These are phyloP conservation scores for Galeopsomyia nigrocyanea DNA, from an alignment of 2,888 invertebrate species.

Conservation along the genomic window DNA sequence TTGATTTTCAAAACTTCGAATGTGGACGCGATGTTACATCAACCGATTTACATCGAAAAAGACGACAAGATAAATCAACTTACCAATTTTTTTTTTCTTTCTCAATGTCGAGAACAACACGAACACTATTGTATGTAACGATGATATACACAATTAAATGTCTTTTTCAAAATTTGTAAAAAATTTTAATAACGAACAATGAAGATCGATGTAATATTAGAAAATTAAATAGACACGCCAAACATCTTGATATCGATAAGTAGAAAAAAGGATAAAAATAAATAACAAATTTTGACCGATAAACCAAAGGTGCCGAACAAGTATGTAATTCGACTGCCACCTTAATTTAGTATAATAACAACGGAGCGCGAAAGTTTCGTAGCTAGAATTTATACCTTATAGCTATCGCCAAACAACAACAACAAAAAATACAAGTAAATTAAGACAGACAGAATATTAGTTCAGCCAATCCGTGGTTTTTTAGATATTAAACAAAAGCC, in stretches of 20 bases:
- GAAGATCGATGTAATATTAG: not conserved
- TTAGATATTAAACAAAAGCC: constrained; percentile 10
- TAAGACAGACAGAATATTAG: too few relatives aligned
- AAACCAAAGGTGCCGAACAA: constrained; percentile 47
- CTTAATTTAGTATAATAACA: constrained; percentile 53
- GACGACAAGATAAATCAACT: not conserved
- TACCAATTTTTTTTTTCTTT: not conserved
- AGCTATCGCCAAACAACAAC: constrained; percentile 17
- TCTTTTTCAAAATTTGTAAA: constrained; percentile 25
- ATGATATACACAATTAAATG: not conserved
- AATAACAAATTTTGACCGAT: constrained; percentile 22
- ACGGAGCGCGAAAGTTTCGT: constrained; percentile 18
- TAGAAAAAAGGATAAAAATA: not conserved
- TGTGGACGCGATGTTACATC: not conserved
- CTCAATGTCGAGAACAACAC: not conserved
- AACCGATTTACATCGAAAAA: not conserved
- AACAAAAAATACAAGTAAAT: not conserved
- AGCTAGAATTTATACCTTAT: constrained; percentile 33
- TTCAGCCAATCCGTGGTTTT: constrained; percentile 1
- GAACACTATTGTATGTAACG: constrained; percentile 14
- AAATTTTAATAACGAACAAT: constrained; percentile 6
- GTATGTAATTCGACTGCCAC: constrained; percentile 60
- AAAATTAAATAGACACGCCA: constrained; percentile 2
- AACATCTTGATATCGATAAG: constrained; percentile 10
- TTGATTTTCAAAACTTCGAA: not conserved